Evolutionary conservation across 2,797 vertebrate species (phyloP).

Genomic region (Acestrorhynchus altus): DNA sequence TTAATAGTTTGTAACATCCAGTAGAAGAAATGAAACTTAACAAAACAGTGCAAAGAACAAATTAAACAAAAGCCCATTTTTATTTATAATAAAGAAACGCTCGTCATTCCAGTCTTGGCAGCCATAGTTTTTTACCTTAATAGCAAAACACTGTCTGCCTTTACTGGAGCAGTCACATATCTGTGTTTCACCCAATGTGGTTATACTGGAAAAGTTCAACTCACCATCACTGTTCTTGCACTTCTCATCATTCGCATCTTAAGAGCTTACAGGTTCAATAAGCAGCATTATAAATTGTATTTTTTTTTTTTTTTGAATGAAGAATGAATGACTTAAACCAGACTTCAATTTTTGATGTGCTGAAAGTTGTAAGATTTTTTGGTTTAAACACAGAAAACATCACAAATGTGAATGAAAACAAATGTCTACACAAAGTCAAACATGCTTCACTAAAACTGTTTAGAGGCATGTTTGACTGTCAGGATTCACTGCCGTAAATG

Average conservation of each 20-base stretch:
- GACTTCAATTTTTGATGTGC: too few relatives aligned
- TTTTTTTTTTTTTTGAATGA: too few relatives aligned
- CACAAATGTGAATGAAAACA: too few relatives aligned
- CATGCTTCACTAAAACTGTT: too few relatives aligned
- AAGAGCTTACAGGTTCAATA: constrained; percentile 2
- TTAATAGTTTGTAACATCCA: not conserved
- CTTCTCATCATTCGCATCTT: too few relatives aligned
- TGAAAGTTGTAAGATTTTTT: too few relatives aligned
- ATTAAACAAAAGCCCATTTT: not conserved
- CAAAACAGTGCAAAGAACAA: not conserved
- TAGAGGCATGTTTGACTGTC: not conserved
- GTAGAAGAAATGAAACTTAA: not conserved
- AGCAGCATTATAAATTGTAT: not conserved
- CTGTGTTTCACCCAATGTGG: not conserved
- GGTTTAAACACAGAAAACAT: too few relatives aligned
- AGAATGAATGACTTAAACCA: too few relatives aligned
- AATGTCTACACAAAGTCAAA: too few relatives aligned
- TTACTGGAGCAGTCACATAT: not conserved
- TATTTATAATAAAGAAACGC: not conserved
- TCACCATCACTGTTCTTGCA: not conserved
- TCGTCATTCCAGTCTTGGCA: too few relatives aligned
- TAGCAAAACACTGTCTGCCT: not conserved
- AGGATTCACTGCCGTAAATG: not conserved
- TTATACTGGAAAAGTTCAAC: not conserved
- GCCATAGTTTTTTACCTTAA: not conserved